Percentiles rank a stretch among this genome's conserved stretches.
Conservation (phyloP, 2,888 invertebrate genomes). For the Conops quadrifasciatus region DNA sequence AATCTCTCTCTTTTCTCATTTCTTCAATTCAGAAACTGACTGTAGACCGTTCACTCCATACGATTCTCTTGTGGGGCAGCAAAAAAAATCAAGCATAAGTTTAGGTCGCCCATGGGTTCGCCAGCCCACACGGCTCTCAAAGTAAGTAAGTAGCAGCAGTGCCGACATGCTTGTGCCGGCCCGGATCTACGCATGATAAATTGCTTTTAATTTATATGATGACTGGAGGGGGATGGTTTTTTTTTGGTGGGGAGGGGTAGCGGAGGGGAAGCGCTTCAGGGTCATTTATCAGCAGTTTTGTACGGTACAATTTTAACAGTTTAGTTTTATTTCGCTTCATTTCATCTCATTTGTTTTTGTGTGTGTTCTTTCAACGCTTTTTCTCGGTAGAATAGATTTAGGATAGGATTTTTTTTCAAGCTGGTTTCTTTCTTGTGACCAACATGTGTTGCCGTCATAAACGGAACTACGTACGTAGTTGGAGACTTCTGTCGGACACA, state of each 20-base stretch:
- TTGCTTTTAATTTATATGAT: constrained; percentile 60
- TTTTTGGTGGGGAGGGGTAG: neutral
- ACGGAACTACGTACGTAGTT: too few relatives aligned
- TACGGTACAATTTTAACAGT: constrained; percentile 20
- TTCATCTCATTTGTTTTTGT: constrained; percentile 20
- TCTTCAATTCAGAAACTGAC: constrained; percentile 11
- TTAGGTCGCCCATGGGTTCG: neutral
- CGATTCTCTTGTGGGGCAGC: constrained; percentile 7
- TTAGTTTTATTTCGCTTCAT: constrained; percentile 25
- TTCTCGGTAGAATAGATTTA: constrained; percentile 21
- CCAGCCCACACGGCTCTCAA: neutral
- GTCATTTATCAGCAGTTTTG: constrained; percentile 58
- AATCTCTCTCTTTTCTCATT: neutral
- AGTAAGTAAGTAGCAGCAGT: neutral
- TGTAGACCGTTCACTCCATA: neutral
- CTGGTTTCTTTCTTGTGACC: too few relatives aligned
- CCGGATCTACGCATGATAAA: constrained; percentile 53
- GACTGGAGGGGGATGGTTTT: neutral
- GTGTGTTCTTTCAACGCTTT: constrained; percentile 2
- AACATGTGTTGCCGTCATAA: too few relatives aligned
- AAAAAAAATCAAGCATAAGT: constrained; percentile 12
- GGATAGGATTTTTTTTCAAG: too few relatives aligned
- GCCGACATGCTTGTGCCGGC: constrained; percentile 29
- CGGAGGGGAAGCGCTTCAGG: constrained; percentile 52
- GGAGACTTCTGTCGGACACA: too few relatives aligned